Base-by-base conservation (phyloP, 2,888 invertebrate species). In the Nomada hirtipes region DNA sequence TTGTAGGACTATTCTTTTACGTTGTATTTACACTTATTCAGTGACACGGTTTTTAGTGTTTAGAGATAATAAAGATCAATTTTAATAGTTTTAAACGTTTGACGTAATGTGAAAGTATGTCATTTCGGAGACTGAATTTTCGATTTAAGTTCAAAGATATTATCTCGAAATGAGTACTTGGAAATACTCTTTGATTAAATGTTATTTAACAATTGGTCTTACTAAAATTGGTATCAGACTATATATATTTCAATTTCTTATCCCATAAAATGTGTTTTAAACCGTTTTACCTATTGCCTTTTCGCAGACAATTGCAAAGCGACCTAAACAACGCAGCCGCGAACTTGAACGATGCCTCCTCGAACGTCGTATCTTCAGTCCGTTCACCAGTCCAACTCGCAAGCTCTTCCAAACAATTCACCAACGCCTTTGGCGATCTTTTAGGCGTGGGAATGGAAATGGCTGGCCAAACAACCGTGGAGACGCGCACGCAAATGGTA, bases 301-400 rank as follows among this genome's bases (percentile, higher is more conserved):
- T 72, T 85, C 91, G 80, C 91, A 96, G 96, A 9, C 97, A 98
- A 91, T 95, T 98, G 0, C 98, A 99, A 92, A 95, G 96, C 3
- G 98, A 98, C 90, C 95, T 99, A 72, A 97, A 97, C 92, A 95
- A 96, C 13, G 97, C 98, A 0, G 99, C 99, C 0, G 97, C 97
- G 42, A 96, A 96, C 71, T 95, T 99, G 73, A 98, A 97, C 94
- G 96, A 97, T 82, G 97, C 98, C 0, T 97, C 98, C 0, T 96
- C 97, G 0, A 97, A 97, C 83, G 97, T 99, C 18, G 98, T 97
- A 0, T 96, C 96, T 29, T 96, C 97, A 0, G 97, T 98, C 13
- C 96, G 96, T 42, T 95, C 96, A 60, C 96, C 97, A 0, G 95
- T 96, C 0, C 95, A 95, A 74, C 94, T 98, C 65, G 97, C 97